Base-by-base conservation (phyloP, 2,888 invertebrate species). In the Macaria liturata region DNA sequence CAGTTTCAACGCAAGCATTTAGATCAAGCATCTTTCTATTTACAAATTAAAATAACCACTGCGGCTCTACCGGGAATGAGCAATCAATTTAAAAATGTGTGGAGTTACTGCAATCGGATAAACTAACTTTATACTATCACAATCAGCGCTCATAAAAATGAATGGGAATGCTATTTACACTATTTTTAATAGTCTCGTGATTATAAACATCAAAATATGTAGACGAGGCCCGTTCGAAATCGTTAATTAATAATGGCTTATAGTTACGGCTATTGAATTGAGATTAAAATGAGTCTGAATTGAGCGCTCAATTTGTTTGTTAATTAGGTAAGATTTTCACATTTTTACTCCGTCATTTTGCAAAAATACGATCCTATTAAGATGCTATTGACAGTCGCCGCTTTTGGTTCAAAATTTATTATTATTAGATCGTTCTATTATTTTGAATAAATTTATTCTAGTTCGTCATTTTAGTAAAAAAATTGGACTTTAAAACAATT, bases 241-340 rank as follows among this genome's bases (percentile, higher is more conserved):
- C 47, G 49, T 8, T 43, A 31, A 39, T 43, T n/a, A 42, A 31
- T 50, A 54, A 54, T 59, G 39, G 3, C 49, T 49, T 50, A 46
- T 40, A 32, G 47, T 43, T 43, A 58, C 54, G 37, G 47, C 45
- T 43, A 58, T 57, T 44, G 51, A 51, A 47, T 31, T 8, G 20
- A 47, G 8, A 51, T 57, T 44, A 32, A 51, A 51, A 47, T 47
- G 39, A 50, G 31, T 46, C 47, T 53, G 48, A 59, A 59, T 61
- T 40, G 47, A 60, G 45, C 56, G 56, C 64, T 59, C 65, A 60
- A 65, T 71, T 70, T 67, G 61, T 49, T 50, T 64, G 60, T 47
- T 67, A 49, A 68, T 65, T 73, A 65, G 72, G 66, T 54, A 75
- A 71, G 61, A 67, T 61, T 4, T 42, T 64, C 62, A 48, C 67